Base-by-base conservation (phyloP, 2,797 vertebrate genomes). In the Danio aesculapii region DNA sequence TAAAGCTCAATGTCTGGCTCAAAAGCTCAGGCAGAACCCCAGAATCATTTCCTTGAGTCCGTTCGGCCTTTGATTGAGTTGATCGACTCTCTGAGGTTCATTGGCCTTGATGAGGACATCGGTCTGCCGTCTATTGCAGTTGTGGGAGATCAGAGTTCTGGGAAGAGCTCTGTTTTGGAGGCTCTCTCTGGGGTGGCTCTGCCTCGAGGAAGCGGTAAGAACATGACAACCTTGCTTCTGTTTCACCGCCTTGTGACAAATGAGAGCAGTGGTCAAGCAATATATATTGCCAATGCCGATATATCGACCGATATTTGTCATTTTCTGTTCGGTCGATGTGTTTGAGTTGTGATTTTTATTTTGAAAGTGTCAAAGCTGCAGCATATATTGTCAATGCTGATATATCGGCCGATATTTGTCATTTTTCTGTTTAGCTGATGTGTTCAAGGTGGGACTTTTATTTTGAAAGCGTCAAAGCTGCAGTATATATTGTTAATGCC, bases 151-250 rank as follows among this genome's bases (percentile, higher is more conserved):
- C 95, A 95, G 90, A 95, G 94, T 85, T 95, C 94, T 0, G 94
- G 95, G 47, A 95, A 95, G 89, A 95, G 94, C 55, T 95, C 95
- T 0, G 92, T 95, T 44, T 89, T 95, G 0, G 95, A 95, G 86
- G 94, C 94, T 0, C 86, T 95, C 5, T 95, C 94, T 0, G 95
- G 94, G 39, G 87, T 95, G 1, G n/a, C 91, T 47, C 92, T 95
- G 12, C 94, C 94, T 58, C 59, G 74, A 55, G 81, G 81, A 75
- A 82, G 43, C 11, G 74, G 74, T 82, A 57, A 77, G 49, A 75
- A 3, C 19, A 16, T 72, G 1, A 8, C 16, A 6, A 9, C 9
- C 11, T 47, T 47, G 1, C 1, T 61, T 30, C 21, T 6, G 21
- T 46, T 57, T 47, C 11, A 61, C 3, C 5, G 30, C 8, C 3